A percentile compares a stretch with the other conserved stretches of the same genome.
These are phyloP conservation scores for Coregonus clupeaformis DNA, from an alignment of 2,113 vertebrate genomes.

Conservation along the genomic window DNA sequence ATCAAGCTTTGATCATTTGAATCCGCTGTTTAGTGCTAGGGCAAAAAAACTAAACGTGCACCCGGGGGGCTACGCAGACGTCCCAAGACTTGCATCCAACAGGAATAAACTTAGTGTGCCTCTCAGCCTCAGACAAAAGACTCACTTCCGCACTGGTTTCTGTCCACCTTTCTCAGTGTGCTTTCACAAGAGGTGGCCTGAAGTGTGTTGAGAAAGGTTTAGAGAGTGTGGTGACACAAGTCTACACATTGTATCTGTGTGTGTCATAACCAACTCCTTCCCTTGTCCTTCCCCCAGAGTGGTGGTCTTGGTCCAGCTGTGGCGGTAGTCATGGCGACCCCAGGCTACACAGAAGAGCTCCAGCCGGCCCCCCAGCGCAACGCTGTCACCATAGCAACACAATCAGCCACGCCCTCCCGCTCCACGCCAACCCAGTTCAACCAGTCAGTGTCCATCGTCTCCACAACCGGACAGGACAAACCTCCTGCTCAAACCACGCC, in stretches of 20 bases:
- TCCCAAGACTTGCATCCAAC: conserved; percentile 22
- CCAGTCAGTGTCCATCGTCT: conserved; percentile 34
- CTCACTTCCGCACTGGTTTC: conserved; percentile 46
- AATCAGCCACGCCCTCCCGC: conserved; percentile 59
- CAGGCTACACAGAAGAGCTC: conserved; percentile 84
- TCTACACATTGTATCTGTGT: background rate
- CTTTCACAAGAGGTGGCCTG: background rate
- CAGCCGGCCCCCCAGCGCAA: conserved; percentile 74
- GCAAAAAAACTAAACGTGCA: too few species aligned
- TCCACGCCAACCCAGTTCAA: conserved; percentile 72
- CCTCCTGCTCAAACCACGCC: conserved; percentile 60
- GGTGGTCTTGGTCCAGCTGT: conserved; percentile 31
- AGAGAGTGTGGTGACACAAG: background rate
- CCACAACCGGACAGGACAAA: conserved; percentile 56
- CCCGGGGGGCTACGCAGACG: background rate
- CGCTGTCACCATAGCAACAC: conserved; percentile 69
- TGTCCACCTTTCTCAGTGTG: conserved; percentile 6
- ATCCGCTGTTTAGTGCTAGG: too few species aligned
- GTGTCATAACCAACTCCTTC: background rate
- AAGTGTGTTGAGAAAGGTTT: background rate
- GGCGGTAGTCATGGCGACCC: conserved; percentile 84
- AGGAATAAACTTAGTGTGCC: conserved; percentile 45
- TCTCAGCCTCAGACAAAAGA: conserved; percentile 46
- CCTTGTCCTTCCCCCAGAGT: conserved; percentile 46
- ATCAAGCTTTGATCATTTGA: too few species aligned